These are phyloP conservation scores for Epinephelus awoara DNA, from an alignment of 2,797 vertebrate genomes.

Conservation along the genomic window DNA sequence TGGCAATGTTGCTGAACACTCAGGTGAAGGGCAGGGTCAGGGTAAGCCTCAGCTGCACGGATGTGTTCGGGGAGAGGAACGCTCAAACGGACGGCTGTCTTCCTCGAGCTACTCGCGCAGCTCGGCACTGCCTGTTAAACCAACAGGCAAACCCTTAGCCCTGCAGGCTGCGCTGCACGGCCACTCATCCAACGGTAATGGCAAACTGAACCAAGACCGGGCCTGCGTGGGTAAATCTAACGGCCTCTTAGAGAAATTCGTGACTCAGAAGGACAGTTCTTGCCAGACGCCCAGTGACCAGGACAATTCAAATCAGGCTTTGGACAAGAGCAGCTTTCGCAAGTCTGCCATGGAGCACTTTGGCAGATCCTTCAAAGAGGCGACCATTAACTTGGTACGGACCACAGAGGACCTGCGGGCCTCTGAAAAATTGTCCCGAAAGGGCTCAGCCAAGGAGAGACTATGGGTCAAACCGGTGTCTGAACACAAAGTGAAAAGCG, in stretches of 20 bases:
- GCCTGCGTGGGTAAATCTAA: slow-evolving; percentile 84
- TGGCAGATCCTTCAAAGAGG: slow-evolving; percentile 93
- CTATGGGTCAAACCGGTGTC: slow-evolving; percentile 88
- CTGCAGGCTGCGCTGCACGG: slow-evolving; percentile 91
- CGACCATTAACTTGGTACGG: slow-evolving; percentile 92
- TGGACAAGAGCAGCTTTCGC: slow-evolving; percentile 86
- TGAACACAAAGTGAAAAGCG: slow-evolving; percentile 82
- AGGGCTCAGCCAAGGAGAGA: slow-evolving; percentile 87
- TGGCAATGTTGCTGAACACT: slow-evolving; percentile 75
- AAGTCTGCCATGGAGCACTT: slow-evolving; percentile 93
- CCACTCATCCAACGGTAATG: slow-evolving; percentile 90
- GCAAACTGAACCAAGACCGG: slow-evolving; percentile 86
- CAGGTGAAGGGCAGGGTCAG: slow-evolving; percentile 82
- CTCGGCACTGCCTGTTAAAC: slow-evolving; percentile 67
- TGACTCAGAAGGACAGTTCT: slow-evolving; percentile 89
- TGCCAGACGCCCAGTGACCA: slow-evolving; percentile 87
- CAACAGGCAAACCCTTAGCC: slow-evolving; percentile 89
- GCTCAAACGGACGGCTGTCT: slow-evolving; percentile 86
- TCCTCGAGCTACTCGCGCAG: slow-evolving; percentile 63
- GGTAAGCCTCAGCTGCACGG: slow-evolving; percentile 88
- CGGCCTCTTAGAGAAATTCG: slow-evolving; percentile 86
- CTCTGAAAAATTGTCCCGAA: slow-evolving; percentile 89
- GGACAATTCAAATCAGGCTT: slow-evolving; percentile 81
- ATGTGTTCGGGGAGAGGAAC: slow-evolving; percentile 85
- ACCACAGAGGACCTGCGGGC: slow-evolving; percentile 91